A percentile compares a stretch with the other conserved stretches of the same genome.
These are phyloP conservation scores for Ariolimax columbianus DNA, from an alignment of 2,888 invertebrate genomes.

Conservation along the genomic window DNA sequence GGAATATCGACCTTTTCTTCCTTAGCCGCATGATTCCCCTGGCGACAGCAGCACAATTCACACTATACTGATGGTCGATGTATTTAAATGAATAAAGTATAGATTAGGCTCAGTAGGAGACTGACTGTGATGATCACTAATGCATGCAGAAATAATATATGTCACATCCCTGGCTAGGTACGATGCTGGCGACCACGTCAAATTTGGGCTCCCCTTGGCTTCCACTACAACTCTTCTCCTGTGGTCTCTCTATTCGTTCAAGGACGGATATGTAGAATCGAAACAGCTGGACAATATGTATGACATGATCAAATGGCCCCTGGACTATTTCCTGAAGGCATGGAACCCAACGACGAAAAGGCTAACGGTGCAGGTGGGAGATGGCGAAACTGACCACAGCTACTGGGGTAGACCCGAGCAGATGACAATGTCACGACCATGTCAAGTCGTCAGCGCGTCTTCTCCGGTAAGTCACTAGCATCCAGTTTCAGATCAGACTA, in stretches of 20 bases:
- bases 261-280: constrained; percentile 59
- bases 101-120: too few species aligned
- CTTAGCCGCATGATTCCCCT: too few species aligned
- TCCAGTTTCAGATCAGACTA: too few species aligned
- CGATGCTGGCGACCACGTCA: constrained; percentile 66
- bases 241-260: constrained; percentile 59
- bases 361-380: constrained; percentile 55
- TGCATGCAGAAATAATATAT: too few species aligned
- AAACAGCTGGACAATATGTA: constrained; percentile 63
- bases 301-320: constrained; percentile 81
- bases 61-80: too few species aligned
- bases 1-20: too few species aligned
- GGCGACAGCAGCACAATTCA: too few species aligned
- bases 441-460: constrained; percentile 76
- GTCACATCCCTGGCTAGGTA: not conserved
- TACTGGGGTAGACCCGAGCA: constrained; percentile 85
- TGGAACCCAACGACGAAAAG: constrained; percentile 37
- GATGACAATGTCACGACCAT: constrained; percentile 81
- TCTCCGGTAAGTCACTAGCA: constrained; percentile 81
- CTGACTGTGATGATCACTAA: too few species aligned
- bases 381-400: constrained; percentile 82
- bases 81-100: too few species aligned
- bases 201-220: constrained; percentile 65
- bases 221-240: constrained; percentile 57
- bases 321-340: constrained; percentile 82